Evolutionary conservation across 2,113 vertebrate species (phyloP).

Genomic region (Macroglossus sobrinus): DNA sequence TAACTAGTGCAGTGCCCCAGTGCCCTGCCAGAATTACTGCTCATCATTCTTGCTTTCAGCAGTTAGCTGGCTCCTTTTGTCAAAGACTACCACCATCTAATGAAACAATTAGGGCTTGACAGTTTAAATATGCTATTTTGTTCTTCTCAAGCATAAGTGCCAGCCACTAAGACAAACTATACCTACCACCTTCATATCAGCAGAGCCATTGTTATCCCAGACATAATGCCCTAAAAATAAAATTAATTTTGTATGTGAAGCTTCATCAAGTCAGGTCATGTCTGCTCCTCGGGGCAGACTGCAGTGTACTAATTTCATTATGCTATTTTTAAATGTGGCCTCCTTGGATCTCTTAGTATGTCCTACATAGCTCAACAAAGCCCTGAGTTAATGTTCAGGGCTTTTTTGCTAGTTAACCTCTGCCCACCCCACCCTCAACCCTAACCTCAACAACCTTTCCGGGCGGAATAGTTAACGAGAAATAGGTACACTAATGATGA

Average conservation of each 20-base stretch:
- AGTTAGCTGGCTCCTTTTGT: slow-evolving; percentile 76
- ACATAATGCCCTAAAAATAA: slow-evolving; percentile 86
- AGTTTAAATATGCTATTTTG: slow-evolving; percentile 82
- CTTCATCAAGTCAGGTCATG: slow-evolving; percentile 84
- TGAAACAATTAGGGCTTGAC: slow-evolving; percentile 85
- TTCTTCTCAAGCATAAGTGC: slow-evolving; percentile 81
- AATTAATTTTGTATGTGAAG: slow-evolving; percentile 79
- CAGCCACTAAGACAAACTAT: slow-evolving; percentile 82
- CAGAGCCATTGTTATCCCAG: slow-evolving; percentile 82
- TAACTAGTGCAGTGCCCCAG: slow-evolving; percentile 65
- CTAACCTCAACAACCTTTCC: not conserved
- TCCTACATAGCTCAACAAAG: slow-evolving; percentile 78
- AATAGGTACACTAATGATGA: not conserved
- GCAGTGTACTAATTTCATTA: slow-evolving; percentile 83
- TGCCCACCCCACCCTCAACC: slow-evolving; percentile 16
- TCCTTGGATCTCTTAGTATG: slow-evolving; percentile 77
- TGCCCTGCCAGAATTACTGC: slow-evolving; percentile 73
- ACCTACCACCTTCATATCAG: slow-evolving; percentile 79
- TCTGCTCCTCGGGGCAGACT: slow-evolving; percentile 79
- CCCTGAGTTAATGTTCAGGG: slow-evolving; percentile 46
- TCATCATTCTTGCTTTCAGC: slow-evolving; percentile 82
- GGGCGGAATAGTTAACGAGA: not conserved
- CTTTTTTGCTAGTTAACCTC: slow-evolving; percentile 46
- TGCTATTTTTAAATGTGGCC: slow-evolving; percentile 84
- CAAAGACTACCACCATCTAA: slow-evolving; percentile 81